Conservation (phyloP, 2,797 vertebrate species). For the Neosilurus mollespiculum region DNA sequence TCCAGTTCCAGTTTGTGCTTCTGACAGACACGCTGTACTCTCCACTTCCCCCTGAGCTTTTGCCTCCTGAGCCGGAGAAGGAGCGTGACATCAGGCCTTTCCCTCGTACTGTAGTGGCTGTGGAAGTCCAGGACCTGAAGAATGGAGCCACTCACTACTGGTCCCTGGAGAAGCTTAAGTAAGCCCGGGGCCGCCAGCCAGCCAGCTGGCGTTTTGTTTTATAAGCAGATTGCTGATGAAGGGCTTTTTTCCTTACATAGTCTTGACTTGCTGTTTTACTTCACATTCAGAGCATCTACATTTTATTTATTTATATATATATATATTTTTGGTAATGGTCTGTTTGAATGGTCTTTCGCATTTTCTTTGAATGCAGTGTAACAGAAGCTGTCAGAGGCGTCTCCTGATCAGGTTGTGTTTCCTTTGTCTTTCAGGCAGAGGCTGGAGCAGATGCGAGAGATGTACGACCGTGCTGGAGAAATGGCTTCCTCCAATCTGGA, state of each 20-base stretch:
- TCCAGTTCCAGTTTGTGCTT: constrained; percentile 97
- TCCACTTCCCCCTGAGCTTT: constrained; percentile 87
- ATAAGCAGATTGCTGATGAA: constrained; percentile 1
- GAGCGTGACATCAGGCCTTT: constrained; percentile 77
- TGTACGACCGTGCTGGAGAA: constrained; percentile 97
- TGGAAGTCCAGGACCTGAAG: constrained; percentile 97
- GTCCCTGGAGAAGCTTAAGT: constrained; percentile 98
- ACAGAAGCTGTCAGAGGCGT: not conserved
- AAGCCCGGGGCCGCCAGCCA: constrained; percentile 55
- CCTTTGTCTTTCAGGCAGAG: constrained; percentile 76
- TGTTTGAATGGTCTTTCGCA: not conserved
- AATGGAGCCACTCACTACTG: constrained; percentile 97
- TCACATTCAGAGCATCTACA: not conserved
- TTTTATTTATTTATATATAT: too few relatives aligned
- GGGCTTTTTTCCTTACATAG: not conserved
- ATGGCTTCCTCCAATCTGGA: constrained; percentile 85
- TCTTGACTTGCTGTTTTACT: constrained; percentile 9
- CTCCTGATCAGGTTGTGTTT: not conserved
- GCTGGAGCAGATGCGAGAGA: constrained; percentile 95
- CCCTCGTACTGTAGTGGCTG: constrained; percentile 92
- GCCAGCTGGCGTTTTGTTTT: not conserved
- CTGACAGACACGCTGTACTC: constrained; percentile 96
- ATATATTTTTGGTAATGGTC: not conserved
- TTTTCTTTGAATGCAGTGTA: not conserved
- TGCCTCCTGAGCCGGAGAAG: constrained; percentile 82